These are phyloP conservation scores for Colletes latitarsis DNA, from an alignment of 1,140 invertebrate species.

Conservation along the genomic window DNA sequence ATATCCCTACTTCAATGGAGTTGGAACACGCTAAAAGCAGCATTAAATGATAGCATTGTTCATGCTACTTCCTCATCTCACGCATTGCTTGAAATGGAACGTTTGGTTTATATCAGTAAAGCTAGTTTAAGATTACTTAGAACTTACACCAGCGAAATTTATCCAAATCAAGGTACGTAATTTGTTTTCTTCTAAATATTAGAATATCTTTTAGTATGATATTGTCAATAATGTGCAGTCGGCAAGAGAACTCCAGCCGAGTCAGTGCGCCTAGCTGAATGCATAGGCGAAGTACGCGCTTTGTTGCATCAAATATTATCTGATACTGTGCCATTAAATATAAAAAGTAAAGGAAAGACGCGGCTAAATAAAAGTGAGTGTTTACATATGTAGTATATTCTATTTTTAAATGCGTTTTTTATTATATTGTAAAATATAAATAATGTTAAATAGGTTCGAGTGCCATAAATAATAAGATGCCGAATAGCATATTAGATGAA, in stretches of 20 bases:
- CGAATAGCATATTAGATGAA: constrained; percentile 90
- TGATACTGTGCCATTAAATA: constrained; percentile 84
- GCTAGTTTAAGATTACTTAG: constrained; percentile 90
- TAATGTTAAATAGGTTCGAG: constrained; percentile 43
- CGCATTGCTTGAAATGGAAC: constrained; percentile 87
- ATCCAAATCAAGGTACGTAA: constrained; percentile 86
- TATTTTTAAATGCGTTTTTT: background rate
- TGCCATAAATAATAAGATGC: constrained; percentile 79
- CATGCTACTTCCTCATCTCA: constrained; percentile 78
- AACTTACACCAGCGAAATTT: constrained; percentile 94
- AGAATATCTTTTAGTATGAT: background rate
- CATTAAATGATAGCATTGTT: constrained; percentile 82
- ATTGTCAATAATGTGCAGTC: constrained; percentile 25
- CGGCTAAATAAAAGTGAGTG: constrained; percentile 69
- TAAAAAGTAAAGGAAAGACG: constrained; percentile 75
- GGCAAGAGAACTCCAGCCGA: constrained; percentile 85
- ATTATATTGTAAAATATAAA: constrained; percentile 3
- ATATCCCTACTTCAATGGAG: constrained; percentile 91
- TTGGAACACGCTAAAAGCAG: constrained; percentile 89
- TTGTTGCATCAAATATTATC: constrained; percentile 92
- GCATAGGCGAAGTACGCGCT: constrained; percentile 92
- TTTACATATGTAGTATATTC: background rate
- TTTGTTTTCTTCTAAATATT: background rate
- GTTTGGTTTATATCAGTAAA: constrained; percentile 93
- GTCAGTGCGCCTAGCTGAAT: constrained; percentile 90